Base-by-base conservation (phyloP, 92 coral and sea anemone genomes). In the Zoanthus sociatus region DNA sequence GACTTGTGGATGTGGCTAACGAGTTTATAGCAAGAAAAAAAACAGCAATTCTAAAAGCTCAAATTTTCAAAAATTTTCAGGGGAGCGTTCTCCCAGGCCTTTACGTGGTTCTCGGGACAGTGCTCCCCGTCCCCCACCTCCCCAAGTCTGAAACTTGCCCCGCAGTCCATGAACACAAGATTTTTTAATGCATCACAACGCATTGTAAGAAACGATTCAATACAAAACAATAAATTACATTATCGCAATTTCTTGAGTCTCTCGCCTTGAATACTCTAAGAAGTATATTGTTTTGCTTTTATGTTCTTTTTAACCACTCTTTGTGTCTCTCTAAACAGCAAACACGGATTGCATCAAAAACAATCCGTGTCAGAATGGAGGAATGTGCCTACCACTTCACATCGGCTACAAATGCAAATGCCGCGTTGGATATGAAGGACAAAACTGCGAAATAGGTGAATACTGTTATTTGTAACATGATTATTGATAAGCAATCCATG, bases 391-490 rank as follows among this genome's bases (percentile, higher is more conserved):
- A 3, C 56, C 86, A 12, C 95, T 91, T 53, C 94, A 96, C 51
- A 78, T 94, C 71, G 99, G 97, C 21, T 97, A 90, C 90, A 90
- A 93, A 67, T 97, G 99, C 82, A 79, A 61, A 32, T 97, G 99
- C 56, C 89, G 91, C 2, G 85, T 64, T 47, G 99, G 99, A 9
- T 97, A 92, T 54, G 98, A 94, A 51, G 99, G 98, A 10, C 87
- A 83, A 45, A 91, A 85, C 74, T 97, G 99, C 76, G 96, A 95
- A n/a, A 93, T 58, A 92, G 99, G 99, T 95, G 55, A 50, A 7
- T 50, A 50, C 55, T 5, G 55, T 7, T 50, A 50, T 50, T 50
- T 11, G 7, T 11, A 3, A 11, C 7, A 50, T 50, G 55, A 50
- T 7, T 50, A 50, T 50, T 9, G 55, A 50, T 50, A 12, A 50